Evolutionary conservation across 2,888 invertebrate species (phyloP), one percentile per base, ranked within the genome.

Genomic region (Nomada ruficornis): DNA sequence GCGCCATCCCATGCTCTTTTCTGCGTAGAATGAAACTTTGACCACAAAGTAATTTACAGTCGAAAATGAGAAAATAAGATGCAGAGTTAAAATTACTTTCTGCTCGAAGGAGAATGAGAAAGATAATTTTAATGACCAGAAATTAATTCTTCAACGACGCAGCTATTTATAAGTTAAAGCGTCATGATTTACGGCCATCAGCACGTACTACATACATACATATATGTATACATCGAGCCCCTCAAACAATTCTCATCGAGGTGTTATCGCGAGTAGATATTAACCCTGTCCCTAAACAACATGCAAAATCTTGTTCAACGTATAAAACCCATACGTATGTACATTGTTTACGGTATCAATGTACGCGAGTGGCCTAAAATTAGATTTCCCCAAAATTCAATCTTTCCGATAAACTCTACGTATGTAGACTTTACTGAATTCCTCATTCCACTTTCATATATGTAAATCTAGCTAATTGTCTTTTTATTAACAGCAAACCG

Each of bases 351-450:
- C 20, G 26, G 11, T 54, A 64, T 42, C 15, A n/a, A 23, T 20
- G 13, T 20, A 52, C 10, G 42, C 67, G 75, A 76, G 57, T 76
- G 13, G 13, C 55, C 83, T 84, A 82, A 86, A 74, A 80, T 84
- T 86, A 86, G 77, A 82, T 20, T 20, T 64, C n/a, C 47, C 72
- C 47, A 63, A 29, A 82, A 85, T 74, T 63, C 64, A 63, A 67
- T 70, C 70, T 75, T 85, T 65, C 57, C 62, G 47, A 64, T 57
- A 59, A 55, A 69, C 50, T 29, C 73, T 10, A 29, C 29, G 7
- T 29, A 36, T 7, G 36, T 57, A 63, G 54, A 63, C 65, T 13
- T 54, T 71, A 52, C 64, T 15, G 57, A 42, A 77, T 64, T 77
- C 71, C 54, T 64, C 36, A 71, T 44, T 42, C 18, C 26, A 13